A percentile compares a stretch with the other conserved stretches of the same genome.
Evolutionary conservation across 2,797 vertebrate species (phyloP).

Genomic region (Dallia pectoralis): DNA sequence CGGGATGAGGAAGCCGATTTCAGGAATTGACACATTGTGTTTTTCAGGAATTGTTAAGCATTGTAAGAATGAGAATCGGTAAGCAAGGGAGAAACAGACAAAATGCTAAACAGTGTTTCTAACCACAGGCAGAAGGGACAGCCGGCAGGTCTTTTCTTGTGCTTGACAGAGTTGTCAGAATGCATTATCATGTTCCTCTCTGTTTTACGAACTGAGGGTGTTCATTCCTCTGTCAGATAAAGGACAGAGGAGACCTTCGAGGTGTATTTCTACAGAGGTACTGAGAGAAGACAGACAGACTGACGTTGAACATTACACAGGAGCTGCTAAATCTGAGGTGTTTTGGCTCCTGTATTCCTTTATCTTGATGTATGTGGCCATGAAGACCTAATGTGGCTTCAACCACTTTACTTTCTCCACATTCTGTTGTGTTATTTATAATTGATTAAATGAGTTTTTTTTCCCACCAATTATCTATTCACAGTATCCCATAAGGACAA

Average conservation of each 20-base stretch:
- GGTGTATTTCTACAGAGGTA: conserved; percentile 52
- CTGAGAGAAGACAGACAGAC: conserved; percentile 36
- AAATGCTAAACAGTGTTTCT: not conserved
- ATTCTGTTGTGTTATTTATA: no score
- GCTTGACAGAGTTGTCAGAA: conserved; percentile 77
- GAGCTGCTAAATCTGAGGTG: no score
- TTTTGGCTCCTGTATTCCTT: no score
- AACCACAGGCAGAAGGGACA: conserved; percentile 44
- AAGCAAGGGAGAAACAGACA: not conserved
- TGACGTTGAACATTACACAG: conserved; percentile 40
- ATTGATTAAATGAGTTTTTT: no score
- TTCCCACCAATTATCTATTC: no score
- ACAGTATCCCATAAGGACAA: no score
- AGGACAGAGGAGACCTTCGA: conserved; percentile 47
- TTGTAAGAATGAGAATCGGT: not conserved
- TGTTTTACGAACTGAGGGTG: conserved; percentile 41
- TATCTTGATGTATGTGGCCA: no score
- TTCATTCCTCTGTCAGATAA: conserved; percentile 46
- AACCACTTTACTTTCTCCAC: no score
- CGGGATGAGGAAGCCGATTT: not conserved
- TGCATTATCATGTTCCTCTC: conserved; percentile 52
- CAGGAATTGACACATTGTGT: not conserved
- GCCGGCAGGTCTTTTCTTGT: conserved; percentile 69
- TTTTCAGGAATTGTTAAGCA: not conserved
- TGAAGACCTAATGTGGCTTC: no score